Base-by-base conservation (phyloP, 2,888 invertebrate genomes). In the Eupithecia insigniata region DNA sequence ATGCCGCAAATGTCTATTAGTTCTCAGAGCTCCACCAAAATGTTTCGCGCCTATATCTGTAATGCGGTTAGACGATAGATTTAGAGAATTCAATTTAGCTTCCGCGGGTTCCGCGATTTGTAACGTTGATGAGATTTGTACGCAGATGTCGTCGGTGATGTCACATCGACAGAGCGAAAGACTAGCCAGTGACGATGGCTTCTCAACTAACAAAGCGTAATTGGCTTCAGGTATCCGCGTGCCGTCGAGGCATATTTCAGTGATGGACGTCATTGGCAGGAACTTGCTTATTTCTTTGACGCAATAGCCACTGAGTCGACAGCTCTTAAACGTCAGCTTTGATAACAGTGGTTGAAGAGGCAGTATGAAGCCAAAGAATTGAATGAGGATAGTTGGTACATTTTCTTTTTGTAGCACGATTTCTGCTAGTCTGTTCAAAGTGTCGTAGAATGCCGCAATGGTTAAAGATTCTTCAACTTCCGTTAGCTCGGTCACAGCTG, bases 21-120 rank as follows among this genome's bases (percentile, higher is more conserved):
- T 85, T 81, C 87, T 85, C 43, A 91, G 79, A 76, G 86, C 85
- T 76, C 80, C 80, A 43, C 82, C 84, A 39, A 90, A 78, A 78
- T 81, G 69, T 81, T 84, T 84, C n/a, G 85, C 87, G 68, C 90
- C 91, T 46, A 74, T 77, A 77, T 92, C 88, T n/a, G 88, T 89
- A 79, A 90, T 89, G 80, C 79, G 80, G 83, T 92, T 91, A 51
- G 85, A 85, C 34, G 89, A 87, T 79, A 92, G 81, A 85, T 91
- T 89, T 76, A 90, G 79, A 79, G 81, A 61, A 46, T 78, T 68
- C 71, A 92, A 81, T 66, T 78, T 85, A 12, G 70, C 71, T 72
- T 85, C 85, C 32, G 86, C 85, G 18, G 85, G 79, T 39, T 77
- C 75, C 32, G 71, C 71, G 66, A 72, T 76, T 65, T 76, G 76